phyloP scores from a whole-genome alignment of 2,797 vertebrate species.

The Muraenolepis orangiensis region DNA sequence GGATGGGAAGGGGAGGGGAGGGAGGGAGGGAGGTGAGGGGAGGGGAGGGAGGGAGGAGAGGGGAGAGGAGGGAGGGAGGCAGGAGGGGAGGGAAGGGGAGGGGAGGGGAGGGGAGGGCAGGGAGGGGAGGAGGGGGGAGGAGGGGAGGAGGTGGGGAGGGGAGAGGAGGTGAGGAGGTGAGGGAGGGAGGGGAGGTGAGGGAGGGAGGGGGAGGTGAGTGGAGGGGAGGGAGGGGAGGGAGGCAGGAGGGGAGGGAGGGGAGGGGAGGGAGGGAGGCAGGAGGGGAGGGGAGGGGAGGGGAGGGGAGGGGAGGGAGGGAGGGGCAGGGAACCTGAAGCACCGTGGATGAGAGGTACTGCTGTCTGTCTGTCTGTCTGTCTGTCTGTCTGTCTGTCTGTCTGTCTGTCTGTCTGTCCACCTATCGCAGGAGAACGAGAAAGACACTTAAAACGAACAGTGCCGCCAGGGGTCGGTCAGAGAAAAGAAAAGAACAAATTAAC shows the following conservation, averaged over 20 bases:
- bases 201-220: slow-evolving; percentile 51
- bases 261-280: slow-evolving; percentile 40
- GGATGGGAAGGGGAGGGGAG: too few relatives aligned
- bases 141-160: too few relatives aligned
- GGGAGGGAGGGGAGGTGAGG: slow-evolving; percentile 51
- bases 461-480: slow-evolving; percentile 38
- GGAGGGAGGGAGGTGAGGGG: slow-evolving; percentile 45
- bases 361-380: too few relatives aligned
- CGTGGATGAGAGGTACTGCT: slow-evolving; percentile 75
- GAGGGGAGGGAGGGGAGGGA: slow-evolving; percentile 47
- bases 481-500: not conserved
- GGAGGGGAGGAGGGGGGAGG: slow-evolving; percentile 57
- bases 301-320: slow-evolving; percentile 56
- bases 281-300: slow-evolving; percentile 43
- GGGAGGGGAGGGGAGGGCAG: slow-evolving; percentile 43
- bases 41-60: slow-evolving; percentile 48
- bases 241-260: slow-evolving; percentile 54
- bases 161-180: too few relatives aligned
- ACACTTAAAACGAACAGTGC: slow-evolving; percentile 50
- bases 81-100: slow-evolving; percentile 42
- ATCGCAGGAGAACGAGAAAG: slow-evolving; percentile 43
- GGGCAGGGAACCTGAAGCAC: slow-evolving; percentile 50
- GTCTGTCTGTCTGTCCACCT: too few relatives aligned
- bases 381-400: too few relatives aligned
- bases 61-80: slow-evolving; percentile 48